A percentile compares a stretch with the other conserved stretches of the same genome.
Evolutionary conservation across 2,113 vertebrate species (phyloP).

Genomic region (Rhynchopsitta pachyrhyncha): DNA sequence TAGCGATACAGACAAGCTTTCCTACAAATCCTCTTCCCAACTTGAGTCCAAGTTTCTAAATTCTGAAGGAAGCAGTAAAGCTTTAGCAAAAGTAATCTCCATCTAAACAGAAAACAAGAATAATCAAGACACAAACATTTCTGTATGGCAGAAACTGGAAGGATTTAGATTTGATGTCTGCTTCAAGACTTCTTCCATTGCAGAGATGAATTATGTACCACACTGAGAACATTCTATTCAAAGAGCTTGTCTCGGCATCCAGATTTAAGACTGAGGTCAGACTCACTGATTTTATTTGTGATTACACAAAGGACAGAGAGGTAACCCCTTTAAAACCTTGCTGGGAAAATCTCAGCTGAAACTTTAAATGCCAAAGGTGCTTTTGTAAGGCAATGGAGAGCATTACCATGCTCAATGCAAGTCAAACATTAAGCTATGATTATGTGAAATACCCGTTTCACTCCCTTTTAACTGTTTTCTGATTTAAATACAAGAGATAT

Average conservation of each 20-base stretch:
- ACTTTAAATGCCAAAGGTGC: rapidly evolving
- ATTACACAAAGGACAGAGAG: neutral
- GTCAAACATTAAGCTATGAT: neutral
- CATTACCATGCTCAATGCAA: neutral
- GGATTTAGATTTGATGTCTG: neutral
- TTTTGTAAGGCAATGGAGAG: neutral
- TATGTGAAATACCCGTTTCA: neutral
- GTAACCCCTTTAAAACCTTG: neutral
- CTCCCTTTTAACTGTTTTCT: neutral
- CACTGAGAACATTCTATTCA: neutral
- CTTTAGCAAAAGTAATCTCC: neutral
- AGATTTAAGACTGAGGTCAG: neutral
- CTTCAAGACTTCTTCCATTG: neutral
- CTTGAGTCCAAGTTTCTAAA: neutral
- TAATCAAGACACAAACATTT: neutral
- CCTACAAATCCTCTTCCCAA: neutral
- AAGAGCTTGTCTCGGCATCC: neutral
- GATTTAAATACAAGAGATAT: neutral
- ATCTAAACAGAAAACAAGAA: neutral
- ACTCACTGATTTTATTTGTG: neutral
- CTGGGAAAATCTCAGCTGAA: neutral
- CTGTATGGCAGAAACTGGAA: neutral
- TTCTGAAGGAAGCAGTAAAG: neutral
- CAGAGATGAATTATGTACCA: neutral
- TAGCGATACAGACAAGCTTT: rapidly evolving